A percentile compares a stretch with the other conserved stretches of the same genome.
Conservation (phyloP, 2,113 vertebrate genomes). For the Mormyrus iriodes region DNA sequence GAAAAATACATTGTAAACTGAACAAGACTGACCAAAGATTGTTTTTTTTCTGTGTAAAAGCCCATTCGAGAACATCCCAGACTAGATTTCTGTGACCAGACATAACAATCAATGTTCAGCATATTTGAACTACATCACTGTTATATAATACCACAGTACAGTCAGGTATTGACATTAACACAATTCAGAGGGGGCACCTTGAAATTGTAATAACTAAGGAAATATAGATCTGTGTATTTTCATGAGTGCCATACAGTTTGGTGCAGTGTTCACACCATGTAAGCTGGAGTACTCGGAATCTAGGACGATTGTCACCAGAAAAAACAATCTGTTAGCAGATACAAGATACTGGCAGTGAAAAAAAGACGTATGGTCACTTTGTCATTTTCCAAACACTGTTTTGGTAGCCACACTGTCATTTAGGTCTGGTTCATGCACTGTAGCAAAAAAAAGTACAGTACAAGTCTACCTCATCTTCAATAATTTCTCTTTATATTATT, state of each 20-base stretch:
- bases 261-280: background rate
- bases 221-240: background rate
- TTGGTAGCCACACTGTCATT: background rate
- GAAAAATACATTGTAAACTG: background rate
- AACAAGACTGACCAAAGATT: background rate
- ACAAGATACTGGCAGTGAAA: background rate
- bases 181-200: background rate
- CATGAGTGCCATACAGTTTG: background rate
- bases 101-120: background rate
- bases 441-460: background rate
- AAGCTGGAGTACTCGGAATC: background rate
- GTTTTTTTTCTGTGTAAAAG: background rate
- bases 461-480: constrained; percentile 42
- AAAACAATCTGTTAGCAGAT: background rate
- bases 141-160: background rate
- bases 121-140: background rate
- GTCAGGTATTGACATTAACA: background rate
- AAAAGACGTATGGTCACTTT: background rate
- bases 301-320: background rate
- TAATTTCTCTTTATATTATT: constrained; percentile 74
- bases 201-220: background rate
- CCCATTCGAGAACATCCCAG: background rate
- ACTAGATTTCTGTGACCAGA: background rate
- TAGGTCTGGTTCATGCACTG: background rate
- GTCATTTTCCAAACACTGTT: background rate